Conservation (phyloP, 2,797 vertebrate species). For the Sebastolobus altivelis region DNA sequence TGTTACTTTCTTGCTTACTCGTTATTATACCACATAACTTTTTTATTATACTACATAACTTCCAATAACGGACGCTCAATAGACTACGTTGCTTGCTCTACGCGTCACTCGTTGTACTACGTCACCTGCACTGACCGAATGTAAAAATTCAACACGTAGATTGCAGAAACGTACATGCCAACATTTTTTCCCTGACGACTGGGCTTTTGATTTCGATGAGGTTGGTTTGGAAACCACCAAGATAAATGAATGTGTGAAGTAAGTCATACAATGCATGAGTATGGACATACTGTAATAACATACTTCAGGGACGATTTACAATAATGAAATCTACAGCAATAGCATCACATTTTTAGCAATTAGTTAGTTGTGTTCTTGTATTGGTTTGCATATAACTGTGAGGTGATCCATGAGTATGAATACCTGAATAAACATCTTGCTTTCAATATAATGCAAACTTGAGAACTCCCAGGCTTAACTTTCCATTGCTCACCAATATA, state of each 20-base stretch:
- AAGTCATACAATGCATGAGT: not conserved
- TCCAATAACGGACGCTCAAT: not conserved
- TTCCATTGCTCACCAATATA: not conserved
- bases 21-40: not conserved
- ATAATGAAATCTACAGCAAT: not conserved
- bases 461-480: not conserved
- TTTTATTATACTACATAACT: not conserved
- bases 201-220: not conserved
- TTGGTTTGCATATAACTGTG: not conserved
- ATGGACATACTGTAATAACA: not conserved
- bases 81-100: not conserved
- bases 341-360: not conserved
- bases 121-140: not conserved
- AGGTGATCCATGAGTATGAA: not conserved
- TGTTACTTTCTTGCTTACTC: not conserved
- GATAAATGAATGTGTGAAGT: not conserved
- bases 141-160: no score
- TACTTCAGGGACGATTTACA: not conserved
- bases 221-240: not conserved
- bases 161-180: not conserved
- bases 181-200: not conserved
- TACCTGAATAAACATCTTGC: not conserved
- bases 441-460: not conserved
- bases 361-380: not conserved
- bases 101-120: accelerated